A percentile compares a stretch with the other conserved stretches of the same genome.
These are phyloP conservation scores for Oeneis ivallda DNA, from an alignment of 2,888 invertebrate genomes.

Conservation along the genomic window DNA sequence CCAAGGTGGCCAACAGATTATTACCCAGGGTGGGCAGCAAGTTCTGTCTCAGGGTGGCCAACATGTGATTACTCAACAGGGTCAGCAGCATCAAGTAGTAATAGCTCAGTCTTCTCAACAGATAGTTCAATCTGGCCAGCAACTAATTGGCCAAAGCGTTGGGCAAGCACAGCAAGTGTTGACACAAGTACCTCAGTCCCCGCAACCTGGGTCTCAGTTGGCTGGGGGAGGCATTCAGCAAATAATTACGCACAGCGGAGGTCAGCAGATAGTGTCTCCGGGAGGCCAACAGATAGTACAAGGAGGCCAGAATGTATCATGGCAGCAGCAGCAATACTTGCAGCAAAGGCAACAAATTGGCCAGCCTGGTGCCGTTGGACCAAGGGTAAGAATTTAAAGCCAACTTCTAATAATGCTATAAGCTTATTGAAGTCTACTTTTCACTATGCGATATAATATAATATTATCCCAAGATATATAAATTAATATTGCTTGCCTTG, in stretches of 20 bases:
- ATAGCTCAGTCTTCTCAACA: constrained; percentile 77
- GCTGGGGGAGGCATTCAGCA: constrained; percentile 73
- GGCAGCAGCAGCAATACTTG: constrained; percentile 78
- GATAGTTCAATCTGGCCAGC: constrained; percentile 76
- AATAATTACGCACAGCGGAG: constrained; percentile 75
- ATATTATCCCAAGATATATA: too few species aligned
- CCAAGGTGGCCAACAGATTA: constrained; percentile 72
- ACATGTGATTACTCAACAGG: constrained; percentile 75
- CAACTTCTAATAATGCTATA: too few species aligned
- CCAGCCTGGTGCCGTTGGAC: constrained; percentile 77
- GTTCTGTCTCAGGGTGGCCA: constrained; percentile 75
- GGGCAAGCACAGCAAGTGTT: constrained; percentile 71
- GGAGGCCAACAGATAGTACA: constrained; percentile 73
- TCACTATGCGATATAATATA: too few species aligned
- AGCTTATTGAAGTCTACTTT: too few species aligned
- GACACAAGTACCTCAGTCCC: constrained; percentile 71
- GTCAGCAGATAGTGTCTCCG: constrained; percentile 74
- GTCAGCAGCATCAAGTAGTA: constrained; percentile 75
- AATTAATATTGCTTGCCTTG: too few species aligned
- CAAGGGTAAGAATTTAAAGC: constrained; percentile 59
- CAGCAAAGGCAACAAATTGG: constrained; percentile 77
- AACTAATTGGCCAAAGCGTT: constrained; percentile 69
- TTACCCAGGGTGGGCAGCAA: constrained; percentile 70
- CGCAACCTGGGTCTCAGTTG: constrained; percentile 63
- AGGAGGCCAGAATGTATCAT: constrained; percentile 72